Conservation (phyloP, 2,113 vertebrate species). For the Todiramphus saurophagus region DNA sequence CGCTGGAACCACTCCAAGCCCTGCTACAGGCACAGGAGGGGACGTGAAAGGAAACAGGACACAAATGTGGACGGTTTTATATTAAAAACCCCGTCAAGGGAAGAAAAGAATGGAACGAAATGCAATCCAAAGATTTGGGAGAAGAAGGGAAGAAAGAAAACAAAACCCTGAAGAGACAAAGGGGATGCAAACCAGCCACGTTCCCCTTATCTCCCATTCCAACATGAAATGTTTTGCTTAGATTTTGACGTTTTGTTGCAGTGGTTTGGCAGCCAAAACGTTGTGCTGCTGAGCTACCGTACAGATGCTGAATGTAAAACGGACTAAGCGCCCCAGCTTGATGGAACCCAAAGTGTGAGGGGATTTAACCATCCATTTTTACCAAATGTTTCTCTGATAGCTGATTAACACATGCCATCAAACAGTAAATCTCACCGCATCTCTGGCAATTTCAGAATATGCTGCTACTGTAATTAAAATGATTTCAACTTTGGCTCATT, state of each 20-base stretch:
- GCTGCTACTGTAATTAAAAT: not conserved
- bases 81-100: not conserved
- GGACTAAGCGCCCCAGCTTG: not conserved
- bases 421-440: not conserved
- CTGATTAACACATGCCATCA: not conserved
- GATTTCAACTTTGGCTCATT: not conserved
- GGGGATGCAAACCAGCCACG: not conserved
- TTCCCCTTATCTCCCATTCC: not conserved
- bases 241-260: not conserved
- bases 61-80: not conserved
- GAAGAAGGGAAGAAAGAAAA: not conserved
- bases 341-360: not conserved
- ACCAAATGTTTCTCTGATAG: not conserved
- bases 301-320: not conserved
- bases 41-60: not conserved
- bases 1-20: not conserved
- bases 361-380: not conserved
- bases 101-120: not conserved
- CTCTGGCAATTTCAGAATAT: not conserved
- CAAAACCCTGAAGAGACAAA: not conserved
- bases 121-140: not conserved
- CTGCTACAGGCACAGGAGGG: not conserved
- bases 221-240: not conserved
- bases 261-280: not conserved
- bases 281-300: not conserved